Base-by-base conservation (phyloP, 2,888 invertebrate genomes). In the Ormia ochracea region DNA sequence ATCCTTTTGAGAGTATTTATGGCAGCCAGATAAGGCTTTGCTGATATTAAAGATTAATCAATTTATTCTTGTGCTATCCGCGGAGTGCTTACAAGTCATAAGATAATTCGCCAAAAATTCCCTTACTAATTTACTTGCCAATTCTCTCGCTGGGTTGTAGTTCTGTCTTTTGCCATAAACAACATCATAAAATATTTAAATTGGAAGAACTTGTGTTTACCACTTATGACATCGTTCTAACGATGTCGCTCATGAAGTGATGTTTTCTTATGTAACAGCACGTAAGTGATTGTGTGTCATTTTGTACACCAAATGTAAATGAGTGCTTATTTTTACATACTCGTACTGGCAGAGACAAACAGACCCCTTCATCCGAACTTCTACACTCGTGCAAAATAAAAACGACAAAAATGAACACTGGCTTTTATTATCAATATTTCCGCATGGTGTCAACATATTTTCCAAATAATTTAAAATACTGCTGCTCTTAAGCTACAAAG, bases 121-220 rank as follows among this genome's bases (percentile, higher is more conserved):
- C n/a, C n/a, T n/a, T n/a, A n/a, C n/a, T n/a, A n/a, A n/a, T n/a
- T n/a, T 9, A 4, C 6, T n/a, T n/a, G 2, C 6, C 6, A 43
- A n/a, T 17, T 6, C 1, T 50, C 36, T 45, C 31, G 45, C 48
- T 74, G 66, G 74, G 65, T 66, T 31, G 4, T 6, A 14, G 1
- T 23, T 28, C 23, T 56, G 1, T 66, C 9, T 66, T n/a, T n/a
- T 41, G 56, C 54, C 61, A 52, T 59, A 52, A 72, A 63, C 50
- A 70, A 65, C 69, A 65, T 50, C 75, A 82, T 86, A 84, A 86
- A 86, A 86, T 87, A 87, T 86, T 86, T 85, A 86, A 86, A 86
- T 86, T 86, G 85, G 85, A 86, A 84, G 84, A 85, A 87, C 85
- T 87, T 87, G 83, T 85, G 86, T 59, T 86, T 85, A 87, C 83